Base-by-base conservation (phyloP, 2,888 invertebrate genomes). In the Thymelicus lineola region DNA sequence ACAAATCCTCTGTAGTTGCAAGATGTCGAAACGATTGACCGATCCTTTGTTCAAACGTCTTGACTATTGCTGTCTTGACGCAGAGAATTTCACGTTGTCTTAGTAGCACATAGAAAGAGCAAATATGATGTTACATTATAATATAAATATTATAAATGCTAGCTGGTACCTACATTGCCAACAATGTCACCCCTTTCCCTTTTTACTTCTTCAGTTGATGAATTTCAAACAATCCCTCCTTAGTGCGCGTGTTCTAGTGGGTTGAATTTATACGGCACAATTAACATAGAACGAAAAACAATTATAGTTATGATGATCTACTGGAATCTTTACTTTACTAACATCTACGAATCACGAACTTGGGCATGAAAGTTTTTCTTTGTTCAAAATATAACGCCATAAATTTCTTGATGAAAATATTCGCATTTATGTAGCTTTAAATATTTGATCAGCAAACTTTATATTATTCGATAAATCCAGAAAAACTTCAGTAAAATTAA, bases 1-100 rank as follows among this genome's bases (percentile, higher is more conserved):
- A 53, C 66, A 60, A 66, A 64, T 60, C 60, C 60, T 53, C 14
- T n/a, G 15, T 15, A 50, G 50, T 53, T 60, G 42, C 67, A 53
- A 60, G 45, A 45, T 67, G 60, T 60, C 60, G 53, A 67, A 42
- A 60, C 50, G 17, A 60, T 67, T 42, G 50, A 60, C 60, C 36
- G 60, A 10, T 20, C 10, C 57, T 53, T 60, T 48, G 67, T 53
- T 67, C 45, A 53, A 53, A 60, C 42, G 45, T 61, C 20, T 59
- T 38, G 3, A 59, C 48, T 28, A 53, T 42, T 10, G 10, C 7
- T n/a, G n/a, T 14, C 46, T 14, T 9, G 5, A 6, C 14, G 46
- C 14, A n/a, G 6, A 14, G 46, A 46, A 46, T 46, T 46, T 46
- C 6, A 46, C n/a, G n/a, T n/a, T 46, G 14, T 7, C 46, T 46